Percentiles rank a stretch among this genome's conserved stretches.
These are phyloP conservation scores for Pollenia labialis DNA, from an alignment of 2,888 invertebrate species.

Conservation along the genomic window DNA sequence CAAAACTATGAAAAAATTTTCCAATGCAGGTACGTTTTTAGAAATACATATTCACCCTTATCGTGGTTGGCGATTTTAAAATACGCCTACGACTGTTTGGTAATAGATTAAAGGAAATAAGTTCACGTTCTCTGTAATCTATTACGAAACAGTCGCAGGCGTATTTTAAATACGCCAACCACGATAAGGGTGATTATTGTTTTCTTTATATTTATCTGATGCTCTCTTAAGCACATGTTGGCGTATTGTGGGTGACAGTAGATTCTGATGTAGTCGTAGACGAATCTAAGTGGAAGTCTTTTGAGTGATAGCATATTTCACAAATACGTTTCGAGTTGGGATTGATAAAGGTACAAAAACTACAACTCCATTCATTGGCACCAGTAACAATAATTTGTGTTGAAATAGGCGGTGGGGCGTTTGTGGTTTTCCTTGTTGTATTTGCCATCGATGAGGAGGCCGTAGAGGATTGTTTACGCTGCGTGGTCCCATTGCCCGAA, in stretches of 20 bases:
- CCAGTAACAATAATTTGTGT: constrained; percentile 79
- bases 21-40: constrained; percentile 65
- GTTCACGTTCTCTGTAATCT: no score
- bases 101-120: no score
- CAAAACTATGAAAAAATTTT: constrained; percentile 60
- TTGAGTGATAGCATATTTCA: constrained; percentile 88
- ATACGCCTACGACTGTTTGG: no score
- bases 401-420: constrained; percentile 73
- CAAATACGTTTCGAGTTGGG: constrained; percentile 86
- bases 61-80: no score
- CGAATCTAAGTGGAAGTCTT: constrained; percentile 83
- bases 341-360: constrained; percentile 88
- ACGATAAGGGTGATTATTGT: no score
- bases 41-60: constrained; percentile 58
- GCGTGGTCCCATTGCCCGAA: constrained; percentile 32
- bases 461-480: constrained; percentile 32
- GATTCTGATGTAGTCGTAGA: constrained; percentile 45
- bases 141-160: no score
- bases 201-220: not conserved
- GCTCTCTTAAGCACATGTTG: constrained; percentile 65
- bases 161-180: no score
- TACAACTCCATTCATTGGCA: constrained; percentile 87
- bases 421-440: constrained; percentile 33
- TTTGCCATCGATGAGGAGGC: not conserved
- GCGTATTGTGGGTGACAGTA: constrained; percentile 42